Conservation (phyloP, 2,113 vertebrate genomes). For the Paradisaea rubra region DNA sequence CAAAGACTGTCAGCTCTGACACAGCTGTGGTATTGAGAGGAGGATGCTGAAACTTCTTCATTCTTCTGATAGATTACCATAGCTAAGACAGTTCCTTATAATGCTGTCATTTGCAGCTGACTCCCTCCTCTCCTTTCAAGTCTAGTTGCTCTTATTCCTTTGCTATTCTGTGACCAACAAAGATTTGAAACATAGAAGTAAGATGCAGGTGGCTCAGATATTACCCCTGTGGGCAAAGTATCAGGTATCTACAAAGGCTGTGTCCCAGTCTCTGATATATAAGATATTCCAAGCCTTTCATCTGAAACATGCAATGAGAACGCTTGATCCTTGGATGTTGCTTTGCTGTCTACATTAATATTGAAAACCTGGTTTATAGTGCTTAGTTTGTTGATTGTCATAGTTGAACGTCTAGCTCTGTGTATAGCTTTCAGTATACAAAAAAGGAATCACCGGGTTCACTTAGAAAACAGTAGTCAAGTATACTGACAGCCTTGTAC, state of each 20-base stretch:
- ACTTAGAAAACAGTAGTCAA: neutral
- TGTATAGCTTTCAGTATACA: neutral
- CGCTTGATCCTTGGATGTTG: neutral
- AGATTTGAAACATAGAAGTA: neutral
- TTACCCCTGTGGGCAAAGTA: neutral
- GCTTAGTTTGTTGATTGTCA: neutral
- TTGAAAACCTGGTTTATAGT: neutral
- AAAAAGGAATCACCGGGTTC: neutral
- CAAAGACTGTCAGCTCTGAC: neutral
- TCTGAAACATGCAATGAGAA: neutral
- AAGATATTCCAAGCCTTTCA: neutral
- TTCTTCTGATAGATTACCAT: neutral
- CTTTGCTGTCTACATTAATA: neutral
- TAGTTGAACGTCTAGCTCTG: neutral
- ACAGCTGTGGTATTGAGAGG: neutral
- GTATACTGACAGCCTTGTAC: neutral
- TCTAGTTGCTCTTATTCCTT: neutral
- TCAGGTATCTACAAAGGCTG: neutral
- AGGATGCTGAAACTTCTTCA: neutral
- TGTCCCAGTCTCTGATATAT: neutral
- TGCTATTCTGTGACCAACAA: neutral
- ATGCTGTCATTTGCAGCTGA: neutral
- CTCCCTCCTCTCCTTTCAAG: neutral
- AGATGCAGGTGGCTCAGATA: neutral
- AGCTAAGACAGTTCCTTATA: neutral